Percentiles rank a stretch among this genome's conserved stretches.
Conservation (phyloP, 2,888 invertebrate genomes). For the Orthosia gracilis region DNA sequence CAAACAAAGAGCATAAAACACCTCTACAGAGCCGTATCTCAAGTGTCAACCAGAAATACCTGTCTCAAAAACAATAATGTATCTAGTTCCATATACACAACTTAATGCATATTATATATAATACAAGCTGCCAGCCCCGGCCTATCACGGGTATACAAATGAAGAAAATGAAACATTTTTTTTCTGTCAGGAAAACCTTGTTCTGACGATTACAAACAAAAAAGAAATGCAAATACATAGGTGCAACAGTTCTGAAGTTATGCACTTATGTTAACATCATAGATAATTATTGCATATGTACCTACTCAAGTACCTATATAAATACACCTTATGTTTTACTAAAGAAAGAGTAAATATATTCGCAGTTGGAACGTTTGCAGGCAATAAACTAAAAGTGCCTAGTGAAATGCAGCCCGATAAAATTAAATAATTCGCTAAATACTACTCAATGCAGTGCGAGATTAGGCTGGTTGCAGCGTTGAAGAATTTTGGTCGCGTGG, state of each 20-base stretch:
- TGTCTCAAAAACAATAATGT: conserved; percentile 28
- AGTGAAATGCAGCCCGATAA: conserved; percentile 45
- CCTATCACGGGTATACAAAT: no score
- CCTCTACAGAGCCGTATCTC: neutral
- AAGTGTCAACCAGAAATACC: conserved; percentile 35
- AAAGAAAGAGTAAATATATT: conserved; percentile 3
- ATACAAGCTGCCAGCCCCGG: no score
- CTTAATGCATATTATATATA: neutral
- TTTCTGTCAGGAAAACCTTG: no score
- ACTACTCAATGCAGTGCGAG: conserved; percentile 7
- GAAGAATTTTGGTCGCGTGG: no score
- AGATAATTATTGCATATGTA: neutral
- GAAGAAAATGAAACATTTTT: no score
- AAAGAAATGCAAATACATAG: no score
- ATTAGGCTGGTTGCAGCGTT: conserved; percentile 21
- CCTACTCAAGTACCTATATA: neutral
- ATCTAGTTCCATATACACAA: conserved; percentile 20
- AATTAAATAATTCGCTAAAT: conserved; percentile 31
- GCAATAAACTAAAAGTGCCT: conserved; percentile 43
- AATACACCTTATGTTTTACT: no score
- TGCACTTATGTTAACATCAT: no score
- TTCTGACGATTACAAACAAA: no score
- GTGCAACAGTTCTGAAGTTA: no score
- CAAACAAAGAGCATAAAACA: conserved; percentile 31
- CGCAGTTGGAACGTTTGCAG: conserved; percentile 14